Conservation (phyloP, 2,888 invertebrate species). For the Epirrhoe alternata region DNA sequence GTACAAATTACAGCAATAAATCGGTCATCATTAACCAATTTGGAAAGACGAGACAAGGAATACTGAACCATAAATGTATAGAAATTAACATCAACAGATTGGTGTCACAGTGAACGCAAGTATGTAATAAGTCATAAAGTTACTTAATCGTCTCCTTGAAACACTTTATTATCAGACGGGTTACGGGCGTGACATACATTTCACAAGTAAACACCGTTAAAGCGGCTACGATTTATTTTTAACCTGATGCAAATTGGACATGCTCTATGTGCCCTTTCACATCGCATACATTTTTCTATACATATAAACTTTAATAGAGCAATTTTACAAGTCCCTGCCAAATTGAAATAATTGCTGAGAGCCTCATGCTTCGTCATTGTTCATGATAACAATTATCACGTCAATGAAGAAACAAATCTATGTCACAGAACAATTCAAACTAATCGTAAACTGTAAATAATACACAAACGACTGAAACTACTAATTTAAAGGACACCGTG, state of each 20-base stretch:
- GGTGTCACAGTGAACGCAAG: constrained; percentile 45
- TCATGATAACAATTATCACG: constrained; percentile 13
- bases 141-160: constrained; percentile 81
- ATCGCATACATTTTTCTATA: not conserved
- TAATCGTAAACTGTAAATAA: constrained; percentile 16
- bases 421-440: constrained; percentile 24
- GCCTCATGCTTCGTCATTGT: constrained; percentile 3
- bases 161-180: constrained; percentile 79
- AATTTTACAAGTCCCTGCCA: not conserved
- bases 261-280: not conserved
- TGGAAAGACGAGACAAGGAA: constrained; percentile 27
- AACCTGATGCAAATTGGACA: constrained; percentile 26
- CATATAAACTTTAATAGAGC: not conserved
- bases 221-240: constrained; percentile 47
- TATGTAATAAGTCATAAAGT: constrained; percentile 63
- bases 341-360: not conserved
- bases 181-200: constrained; percentile 80
- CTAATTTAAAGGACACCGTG: constrained; percentile 26
- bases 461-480: constrained; percentile 18
- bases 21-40: constrained; percentile 8
- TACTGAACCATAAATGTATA: constrained; percentile 45
- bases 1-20: constrained; percentile 19
- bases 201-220: constrained; percentile 66
- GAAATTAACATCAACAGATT: constrained; percentile 36
- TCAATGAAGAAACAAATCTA: constrained; percentile 33